Percentiles rank a stretch among this genome's conserved stretches.
These are phyloP conservation scores for Macropodus opercularis DNA, from an alignment of 2,797 vertebrate species.

Conservation along the genomic window DNA sequence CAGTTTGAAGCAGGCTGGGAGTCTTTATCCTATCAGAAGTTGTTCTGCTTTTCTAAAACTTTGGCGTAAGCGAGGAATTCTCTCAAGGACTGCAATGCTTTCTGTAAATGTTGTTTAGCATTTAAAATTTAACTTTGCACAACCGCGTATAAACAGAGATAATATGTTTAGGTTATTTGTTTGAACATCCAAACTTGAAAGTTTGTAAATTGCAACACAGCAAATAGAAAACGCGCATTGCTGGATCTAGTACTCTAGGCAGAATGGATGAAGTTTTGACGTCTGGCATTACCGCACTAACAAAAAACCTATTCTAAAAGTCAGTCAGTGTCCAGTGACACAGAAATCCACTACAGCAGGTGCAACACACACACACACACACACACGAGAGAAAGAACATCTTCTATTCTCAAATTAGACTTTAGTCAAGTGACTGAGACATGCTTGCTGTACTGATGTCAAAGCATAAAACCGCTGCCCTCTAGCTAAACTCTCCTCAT, in stretches of 20 bases:
- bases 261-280: slow-evolving; percentile 8
- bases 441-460: slow-evolving; percentile 67
- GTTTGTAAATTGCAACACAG: slow-evolving; percentile 10
- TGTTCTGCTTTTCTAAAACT: slow-evolving; percentile 1
- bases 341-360: slow-evolving; percentile 39
- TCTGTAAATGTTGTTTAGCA: slow-evolving; percentile 22
- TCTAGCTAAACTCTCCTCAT: slow-evolving; percentile 52
- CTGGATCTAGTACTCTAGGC: not conserved
- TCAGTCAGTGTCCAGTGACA: not conserved
- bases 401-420: slow-evolving; percentile 75
- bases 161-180: slow-evolving; percentile 15
- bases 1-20: not conserved
- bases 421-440: slow-evolving; percentile 78
- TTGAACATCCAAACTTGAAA: slow-evolving; percentile 28
- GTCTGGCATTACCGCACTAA: not conserved
- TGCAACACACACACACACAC: slow-evolving; percentile 39
- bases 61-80: slow-evolving; percentile 10
- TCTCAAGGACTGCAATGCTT: not conserved
- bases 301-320: not conserved
- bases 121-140: slow-evolving; percentile 16
- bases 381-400: slow-evolving; percentile 59
- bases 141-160: slow-evolving; percentile 25
- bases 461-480: slow-evolving; percentile 58
- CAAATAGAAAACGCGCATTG: not conserved
- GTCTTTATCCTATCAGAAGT: slow-evolving; percentile 1